These are phyloP conservation scores for Torymus auratus DNA, from an alignment of 2,888 invertebrate species.

Conservation along the genomic window DNA sequence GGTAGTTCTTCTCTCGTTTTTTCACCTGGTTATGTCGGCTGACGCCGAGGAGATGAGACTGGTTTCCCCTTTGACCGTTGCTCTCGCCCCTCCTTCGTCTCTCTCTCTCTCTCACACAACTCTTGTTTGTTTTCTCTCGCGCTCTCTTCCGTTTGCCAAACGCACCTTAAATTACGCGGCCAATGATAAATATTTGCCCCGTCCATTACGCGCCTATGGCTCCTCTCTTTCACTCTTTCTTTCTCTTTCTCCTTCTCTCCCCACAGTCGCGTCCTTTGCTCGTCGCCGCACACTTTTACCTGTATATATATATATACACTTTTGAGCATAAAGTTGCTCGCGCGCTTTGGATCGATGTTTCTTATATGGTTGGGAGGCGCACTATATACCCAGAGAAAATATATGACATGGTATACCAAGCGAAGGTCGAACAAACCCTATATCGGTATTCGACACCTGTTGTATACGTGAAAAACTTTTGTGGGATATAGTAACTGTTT, in stretches of 20 bases:
- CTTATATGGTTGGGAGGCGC: too few species aligned
- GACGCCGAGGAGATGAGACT: conserved; percentile 7
- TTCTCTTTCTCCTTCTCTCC: neutral
- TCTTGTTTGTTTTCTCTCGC: conserved; percentile 74
- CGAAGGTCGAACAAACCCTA: too few species aligned
- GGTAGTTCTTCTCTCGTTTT: conserved; percentile 29
- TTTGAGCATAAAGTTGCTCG: too few species aligned
- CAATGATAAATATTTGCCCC: conserved; percentile 75
- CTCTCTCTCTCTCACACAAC: conserved; percentile 59
- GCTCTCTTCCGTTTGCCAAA: conserved; percentile 73
- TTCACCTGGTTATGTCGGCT: conserved; percentile 20
- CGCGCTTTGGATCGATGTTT: too few species aligned
- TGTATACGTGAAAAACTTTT: too few species aligned
- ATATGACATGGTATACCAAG: too few species aligned
- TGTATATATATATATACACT: too few species aligned
- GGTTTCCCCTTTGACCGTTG: conserved; percentile 16
- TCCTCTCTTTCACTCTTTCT: neutral
- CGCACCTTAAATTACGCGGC: conserved; percentile 75
- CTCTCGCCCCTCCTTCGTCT: conserved; percentile 22
- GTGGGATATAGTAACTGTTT: too few species aligned
- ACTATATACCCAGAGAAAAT: too few species aligned
- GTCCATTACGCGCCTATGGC: conserved; percentile 68
- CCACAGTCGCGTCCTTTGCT: too few species aligned
- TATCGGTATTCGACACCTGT: too few species aligned
- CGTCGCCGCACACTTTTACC: too few species aligned